Conservation (phyloP, 2,113 vertebrate genomes). For the Bufo bufo region DNA sequence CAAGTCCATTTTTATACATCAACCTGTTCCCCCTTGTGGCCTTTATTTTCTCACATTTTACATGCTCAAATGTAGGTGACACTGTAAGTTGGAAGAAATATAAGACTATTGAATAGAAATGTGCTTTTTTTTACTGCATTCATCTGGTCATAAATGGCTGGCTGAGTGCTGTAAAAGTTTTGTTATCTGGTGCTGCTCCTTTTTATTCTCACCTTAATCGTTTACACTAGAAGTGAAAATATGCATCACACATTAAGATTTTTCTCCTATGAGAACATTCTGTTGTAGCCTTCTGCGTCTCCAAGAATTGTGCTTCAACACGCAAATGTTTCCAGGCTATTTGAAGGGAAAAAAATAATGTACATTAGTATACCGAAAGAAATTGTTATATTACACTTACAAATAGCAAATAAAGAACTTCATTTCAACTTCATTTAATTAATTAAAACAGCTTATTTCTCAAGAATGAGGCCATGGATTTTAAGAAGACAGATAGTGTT, state of each 20-base stretch:
- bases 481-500: too few relatives aligned
- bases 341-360: background rate
- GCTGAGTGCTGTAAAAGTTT: slow-evolving; percentile 51
- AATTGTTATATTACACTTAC: background rate
- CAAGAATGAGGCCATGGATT: too few relatives aligned
- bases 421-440: too few relatives aligned
- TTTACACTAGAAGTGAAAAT: slow-evolving; percentile 40
- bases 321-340: background rate
- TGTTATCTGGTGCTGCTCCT: slow-evolving; percentile 39
- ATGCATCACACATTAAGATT: slow-evolving; percentile 17
- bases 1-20: slow-evolving; percentile 43
- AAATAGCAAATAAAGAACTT: background rate
- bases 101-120: slow-evolving; percentile 47
- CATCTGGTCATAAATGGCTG: slow-evolving; percentile 52
- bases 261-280: background rate
- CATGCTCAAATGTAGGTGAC: slow-evolving; percentile 42
- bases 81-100: slow-evolving; percentile 44
- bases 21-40: slow-evolving; percentile 39
- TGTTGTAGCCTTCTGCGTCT: background rate
- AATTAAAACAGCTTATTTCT: too few relatives aligned
- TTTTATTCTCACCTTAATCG: slow-evolving; percentile 45
- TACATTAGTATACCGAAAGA: background rate
- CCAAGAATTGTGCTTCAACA: background rate
- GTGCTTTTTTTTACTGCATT: slow-evolving; percentile 41
- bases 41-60: slow-evolving; percentile 46